Conservation (phyloP, 2,113 vertebrate genomes). For the Crotalus viridis region DNA sequence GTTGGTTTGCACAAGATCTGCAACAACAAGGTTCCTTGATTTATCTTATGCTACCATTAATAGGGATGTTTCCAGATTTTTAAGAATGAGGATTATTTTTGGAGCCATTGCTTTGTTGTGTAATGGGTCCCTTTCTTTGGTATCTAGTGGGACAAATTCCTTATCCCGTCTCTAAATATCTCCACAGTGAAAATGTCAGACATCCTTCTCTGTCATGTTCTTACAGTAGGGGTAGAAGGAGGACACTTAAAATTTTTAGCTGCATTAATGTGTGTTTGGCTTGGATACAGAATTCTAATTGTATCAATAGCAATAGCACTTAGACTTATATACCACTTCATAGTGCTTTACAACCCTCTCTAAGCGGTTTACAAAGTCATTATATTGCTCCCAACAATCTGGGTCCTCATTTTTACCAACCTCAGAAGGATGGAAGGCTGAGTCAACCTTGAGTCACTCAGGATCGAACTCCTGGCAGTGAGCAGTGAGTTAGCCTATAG, state of each 20-base stretch:
- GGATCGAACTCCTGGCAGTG: too few species aligned
- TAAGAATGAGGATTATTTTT: background rate
- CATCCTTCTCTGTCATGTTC: background rate
- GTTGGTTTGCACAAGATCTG: background rate
- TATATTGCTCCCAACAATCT: too few species aligned
- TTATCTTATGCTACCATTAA: rapidly evolving
- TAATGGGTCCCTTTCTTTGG: constrained; percentile 10
- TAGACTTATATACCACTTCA: too few species aligned
- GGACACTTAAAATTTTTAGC: background rate
- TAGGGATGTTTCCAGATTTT: rapidly evolving
- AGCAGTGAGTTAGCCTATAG: too few species aligned
- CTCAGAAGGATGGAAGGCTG: too few species aligned
- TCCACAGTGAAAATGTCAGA: background rate
- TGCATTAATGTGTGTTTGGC: background rate
- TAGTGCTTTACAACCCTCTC: too few species aligned
- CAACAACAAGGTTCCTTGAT: rapidly evolving
- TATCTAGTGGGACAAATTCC: constrained; percentile 34
- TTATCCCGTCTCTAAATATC: constrained; percentile 47
- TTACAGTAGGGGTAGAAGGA: background rate
- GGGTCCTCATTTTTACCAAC: too few species aligned
- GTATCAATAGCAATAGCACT: background rate
- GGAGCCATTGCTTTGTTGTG: background rate
- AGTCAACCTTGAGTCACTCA: too few species aligned
- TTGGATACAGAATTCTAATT: background rate
- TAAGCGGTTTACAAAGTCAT: too few species aligned